phyloP scores from a whole-genome alignment of 2,797 vertebrate genomes.

The Acanthurus tractus region DNA sequence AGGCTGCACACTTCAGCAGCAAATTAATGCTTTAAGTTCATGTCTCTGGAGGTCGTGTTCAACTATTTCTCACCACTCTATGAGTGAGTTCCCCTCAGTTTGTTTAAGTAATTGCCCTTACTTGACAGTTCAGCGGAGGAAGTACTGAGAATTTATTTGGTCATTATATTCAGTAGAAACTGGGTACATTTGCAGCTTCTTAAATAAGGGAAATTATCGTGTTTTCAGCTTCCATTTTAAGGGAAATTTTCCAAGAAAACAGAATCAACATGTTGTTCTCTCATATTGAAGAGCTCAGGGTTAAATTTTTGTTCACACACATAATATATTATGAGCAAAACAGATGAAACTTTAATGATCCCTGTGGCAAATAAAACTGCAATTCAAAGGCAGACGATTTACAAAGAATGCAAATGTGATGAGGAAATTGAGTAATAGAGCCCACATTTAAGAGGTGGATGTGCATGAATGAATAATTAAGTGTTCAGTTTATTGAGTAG shows the following conservation, averaged over 20 bases:
- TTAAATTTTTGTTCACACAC: neutral
- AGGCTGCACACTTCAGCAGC: too few relatives aligned
- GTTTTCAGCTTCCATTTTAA: neutral
- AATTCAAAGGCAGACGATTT: neutral
- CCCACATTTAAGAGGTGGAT: neutral
- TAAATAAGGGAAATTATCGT: too few relatives aligned
- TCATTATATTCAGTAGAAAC: too few relatives aligned
- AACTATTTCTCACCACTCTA: too few relatives aligned
- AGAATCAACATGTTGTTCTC: neutral
- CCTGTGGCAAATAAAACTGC: neutral
- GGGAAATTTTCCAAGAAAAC: neutral
- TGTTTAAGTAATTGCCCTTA: too few relatives aligned
- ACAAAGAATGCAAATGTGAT: neutral
- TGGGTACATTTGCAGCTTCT: neutral
- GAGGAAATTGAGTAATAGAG: neutral
- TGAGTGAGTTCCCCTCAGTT: too few relatives aligned
- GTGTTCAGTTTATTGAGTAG: neutral
- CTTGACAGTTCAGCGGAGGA: too few relatives aligned
- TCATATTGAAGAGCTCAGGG: neutral
- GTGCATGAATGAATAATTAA: neutral
- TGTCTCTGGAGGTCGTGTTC: too few relatives aligned
- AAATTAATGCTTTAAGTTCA: too few relatives aligned
- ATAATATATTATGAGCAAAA: neutral
- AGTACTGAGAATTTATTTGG: too few relatives aligned
- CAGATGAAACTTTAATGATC: conserved; percentile 25